Conservation (phyloP, 1,140 invertebrate genomes). For the Drosophila bifasciata region DNA sequence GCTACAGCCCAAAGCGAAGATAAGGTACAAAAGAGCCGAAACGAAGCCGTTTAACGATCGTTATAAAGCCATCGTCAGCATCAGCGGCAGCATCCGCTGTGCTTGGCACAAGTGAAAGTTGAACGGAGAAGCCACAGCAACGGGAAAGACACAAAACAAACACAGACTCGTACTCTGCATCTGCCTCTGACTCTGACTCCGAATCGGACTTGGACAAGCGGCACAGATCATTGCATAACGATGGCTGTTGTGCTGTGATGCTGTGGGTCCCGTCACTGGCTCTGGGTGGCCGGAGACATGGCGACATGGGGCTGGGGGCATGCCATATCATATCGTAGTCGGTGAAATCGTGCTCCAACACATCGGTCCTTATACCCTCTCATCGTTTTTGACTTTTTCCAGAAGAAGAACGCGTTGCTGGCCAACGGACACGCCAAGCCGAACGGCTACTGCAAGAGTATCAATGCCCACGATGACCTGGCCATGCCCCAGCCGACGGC, state of each 20-base stretch:
- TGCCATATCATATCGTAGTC: no score
- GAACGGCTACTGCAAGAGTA: constrained; percentile 75
- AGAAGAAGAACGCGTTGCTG: constrained; percentile 62
- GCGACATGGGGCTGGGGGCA: not conserved
- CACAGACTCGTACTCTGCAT: constrained; percentile 16
- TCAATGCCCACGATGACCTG: constrained; percentile 75
- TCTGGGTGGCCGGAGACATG: not conserved
- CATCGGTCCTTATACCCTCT: not conserved
- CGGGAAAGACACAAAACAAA: constrained; percentile 54
- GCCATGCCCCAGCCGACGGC: constrained; percentile 52
- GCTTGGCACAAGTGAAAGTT: constrained; percentile 71
- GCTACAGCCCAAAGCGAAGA: constrained; percentile 23
- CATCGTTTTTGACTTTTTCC: constrained; percentile 7
- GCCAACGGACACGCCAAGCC: constrained; percentile 69
- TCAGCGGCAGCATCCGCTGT: constrained; percentile 51
- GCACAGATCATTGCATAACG: constrained; percentile 47
- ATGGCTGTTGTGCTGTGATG: constrained; percentile 4
- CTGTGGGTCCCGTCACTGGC: not conserved
- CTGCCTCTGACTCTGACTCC: no score
- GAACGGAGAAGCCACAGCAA: constrained; percentile 48
- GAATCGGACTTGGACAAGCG: not conserved
- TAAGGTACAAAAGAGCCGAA: constrained; percentile 42
- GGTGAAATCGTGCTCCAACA: no score
- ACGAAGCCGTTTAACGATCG: constrained; percentile 68
- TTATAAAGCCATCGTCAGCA: constrained; percentile 13